Conservation (phyloP, 2,888 invertebrate species). For the Dasysyrphus tricinctus region DNA sequence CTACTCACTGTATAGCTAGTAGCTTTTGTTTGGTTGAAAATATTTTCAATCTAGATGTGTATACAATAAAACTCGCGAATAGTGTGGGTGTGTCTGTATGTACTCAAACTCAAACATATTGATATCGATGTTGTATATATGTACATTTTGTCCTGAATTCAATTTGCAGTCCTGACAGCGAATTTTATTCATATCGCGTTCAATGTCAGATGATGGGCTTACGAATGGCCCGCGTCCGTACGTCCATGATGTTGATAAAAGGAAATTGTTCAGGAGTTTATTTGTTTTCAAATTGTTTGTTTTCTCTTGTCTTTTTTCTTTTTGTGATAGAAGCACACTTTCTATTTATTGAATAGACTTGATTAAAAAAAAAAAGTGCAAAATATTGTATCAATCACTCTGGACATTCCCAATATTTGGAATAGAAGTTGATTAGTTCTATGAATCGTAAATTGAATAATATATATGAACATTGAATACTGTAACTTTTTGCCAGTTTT, state of each 20-base stretch:
- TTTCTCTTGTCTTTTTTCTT: not conserved
- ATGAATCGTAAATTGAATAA: not conserved
- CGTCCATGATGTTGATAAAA: constrained; percentile 15
- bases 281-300: constrained; percentile 16
- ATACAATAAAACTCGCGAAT: not conserved
- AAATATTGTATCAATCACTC: not conserved
- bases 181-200: constrained; percentile 48
- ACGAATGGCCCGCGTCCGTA: not conserved
- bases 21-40: constrained; percentile 10
- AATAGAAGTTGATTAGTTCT: constrained; percentile 11
- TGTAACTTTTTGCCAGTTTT: not conserved
- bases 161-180: constrained; percentile 59
- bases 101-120: constrained; percentile 6
- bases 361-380: constrained; percentile 1
- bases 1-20: not conserved
- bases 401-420: not conserved
- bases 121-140: constrained; percentile 19
- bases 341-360: constrained; percentile 21
- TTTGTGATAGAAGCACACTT: not conserved
- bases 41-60: constrained; percentile 1
- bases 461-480: not conserved
- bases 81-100: not conserved
- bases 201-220: constrained; percentile 26
- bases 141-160: constrained; percentile 61
- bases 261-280: constrained; percentile 19